Percentiles rank a stretch among this genome's conserved stretches.
Conservation (phyloP, 1,140 invertebrate species). For the Phocides pigmalion region DNA sequence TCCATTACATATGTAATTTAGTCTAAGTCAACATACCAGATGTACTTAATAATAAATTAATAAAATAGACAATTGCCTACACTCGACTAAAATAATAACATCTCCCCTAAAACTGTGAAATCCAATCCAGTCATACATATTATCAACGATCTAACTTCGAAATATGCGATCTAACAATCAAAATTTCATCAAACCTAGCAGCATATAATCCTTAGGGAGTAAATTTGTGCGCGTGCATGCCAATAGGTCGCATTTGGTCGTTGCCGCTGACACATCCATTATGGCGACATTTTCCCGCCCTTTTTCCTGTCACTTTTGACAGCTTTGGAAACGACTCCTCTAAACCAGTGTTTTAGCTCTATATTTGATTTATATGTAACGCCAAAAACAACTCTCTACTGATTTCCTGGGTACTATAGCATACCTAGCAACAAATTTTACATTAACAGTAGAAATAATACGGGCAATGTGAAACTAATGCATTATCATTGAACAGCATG, state of each 20-base stretch:
- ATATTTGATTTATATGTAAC: conserved; percentile 22
- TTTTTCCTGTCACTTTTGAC: conserved; percentile 81
- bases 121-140: conserved; percentile 10
- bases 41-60: too few species aligned
- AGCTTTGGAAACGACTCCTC: conserved; percentile 78
- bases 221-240: conserved; percentile 59
- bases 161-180: conserved; percentile 32
- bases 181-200: conserved; percentile 57
- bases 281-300: conserved; percentile 78
- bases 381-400: neutral
- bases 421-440: too few species aligned
- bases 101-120: neutral
- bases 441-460: too few species aligned
- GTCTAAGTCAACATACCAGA: too few species aligned
- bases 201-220: conserved; percentile 63
- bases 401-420: too few species aligned
- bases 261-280: conserved; percentile 79
- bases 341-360: conserved; percentile 67
- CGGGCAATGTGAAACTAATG: too few species aligned
- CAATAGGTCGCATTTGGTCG: conserved; percentile 66
- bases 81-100: neutral
- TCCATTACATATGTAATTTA: too few species aligned
- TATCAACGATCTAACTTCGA: conserved; percentile 14
- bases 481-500: too few species aligned
- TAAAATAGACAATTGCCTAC: too few species aligned